These are phyloP conservation scores for Rhagoletis zephyria DNA, from an alignment of 1,140 invertebrate species.

Conservation along the genomic window DNA sequence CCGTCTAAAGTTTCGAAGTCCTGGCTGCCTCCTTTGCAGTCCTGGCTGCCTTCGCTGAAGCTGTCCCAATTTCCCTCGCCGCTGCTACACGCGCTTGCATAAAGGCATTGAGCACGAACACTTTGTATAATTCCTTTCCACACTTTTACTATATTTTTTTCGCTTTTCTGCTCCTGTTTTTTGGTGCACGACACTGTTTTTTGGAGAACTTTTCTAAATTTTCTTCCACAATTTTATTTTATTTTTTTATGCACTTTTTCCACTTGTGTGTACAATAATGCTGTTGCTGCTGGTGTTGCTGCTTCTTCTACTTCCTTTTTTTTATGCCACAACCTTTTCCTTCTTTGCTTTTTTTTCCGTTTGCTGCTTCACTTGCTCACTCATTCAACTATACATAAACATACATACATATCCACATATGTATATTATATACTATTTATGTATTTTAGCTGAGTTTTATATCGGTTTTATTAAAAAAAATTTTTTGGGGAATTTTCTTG, in stretches of 20 bases:
- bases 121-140: not conserved
- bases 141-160: not conserved
- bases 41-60: not conserved
- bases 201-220: not conserved
- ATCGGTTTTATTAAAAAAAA: too few species aligned
- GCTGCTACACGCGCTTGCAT: conserved; percentile 5
- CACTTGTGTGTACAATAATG: not conserved
- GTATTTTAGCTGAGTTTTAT: too few species aligned
- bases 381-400: too few species aligned
- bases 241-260: not conserved
- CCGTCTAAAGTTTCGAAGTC: conserved; percentile 6
- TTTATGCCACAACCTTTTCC: too few species aligned
- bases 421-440: too few species aligned
- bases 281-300: too few species aligned
- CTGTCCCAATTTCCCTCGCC: not conserved
- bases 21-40: not conserved
- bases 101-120: not conserved
- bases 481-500: too few species aligned
- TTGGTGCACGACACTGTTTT: not conserved
- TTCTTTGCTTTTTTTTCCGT: too few species aligned
- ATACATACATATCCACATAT: too few species aligned
- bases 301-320: too few species aligned
- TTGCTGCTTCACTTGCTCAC: too few species aligned
- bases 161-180: not conserved
- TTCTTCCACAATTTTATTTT: not conserved